Evolutionary conservation across 2,797 vertebrate species (phyloP), one percentile per base, ranked within the genome.

Genomic region (Todus mexicanus): DNA sequence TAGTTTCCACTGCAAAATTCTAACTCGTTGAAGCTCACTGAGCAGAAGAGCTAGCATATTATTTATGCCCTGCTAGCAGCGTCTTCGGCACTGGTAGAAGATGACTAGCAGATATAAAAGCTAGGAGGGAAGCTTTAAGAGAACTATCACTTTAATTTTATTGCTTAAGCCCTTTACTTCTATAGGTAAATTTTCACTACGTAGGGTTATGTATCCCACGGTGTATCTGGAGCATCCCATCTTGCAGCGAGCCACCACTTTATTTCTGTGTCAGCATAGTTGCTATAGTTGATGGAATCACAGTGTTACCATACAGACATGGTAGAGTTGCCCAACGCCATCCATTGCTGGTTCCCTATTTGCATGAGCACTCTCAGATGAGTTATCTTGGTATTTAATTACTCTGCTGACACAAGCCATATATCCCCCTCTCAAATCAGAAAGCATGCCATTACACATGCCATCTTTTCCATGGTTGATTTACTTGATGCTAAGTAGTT

Each of bases 1-100:
- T 91, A 79, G 54, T 87, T 95, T 92, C 90, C 77, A 63, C 40
- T 81, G 78, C 64, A 91, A 76, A 71, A 84, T 61, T 89, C 84
- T 86, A 74, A 40, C 35, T 60, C 29, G 8, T 17, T 80, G 79
- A 65, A 92, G 75, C 61, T 93, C 79, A 57, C 26, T 54, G 61
- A 71, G 29, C 69, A 43, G 47, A 86, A 86, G 59, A 54, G 47
- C 38, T 66, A 53, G 21, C 11, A 2, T 63, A 10, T 65, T 88
- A 43, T 72, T 35, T 75, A 6, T 59, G 66, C 56, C 29, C 12
- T 92, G 23, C 31, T 76, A 15, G 27, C 53, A 27, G 9, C 40
- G 42, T 69, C 63, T 47, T 91, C 83, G 50, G 51, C 63, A 40
- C 33, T 66, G 48, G 10, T 40, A 21, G 57, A 81, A 72, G 60